These are phyloP conservation scores for Drosophila hamatofila DNA, from an alignment of 2,888 invertebrate genomes.

Conservation along the genomic window DNA sequence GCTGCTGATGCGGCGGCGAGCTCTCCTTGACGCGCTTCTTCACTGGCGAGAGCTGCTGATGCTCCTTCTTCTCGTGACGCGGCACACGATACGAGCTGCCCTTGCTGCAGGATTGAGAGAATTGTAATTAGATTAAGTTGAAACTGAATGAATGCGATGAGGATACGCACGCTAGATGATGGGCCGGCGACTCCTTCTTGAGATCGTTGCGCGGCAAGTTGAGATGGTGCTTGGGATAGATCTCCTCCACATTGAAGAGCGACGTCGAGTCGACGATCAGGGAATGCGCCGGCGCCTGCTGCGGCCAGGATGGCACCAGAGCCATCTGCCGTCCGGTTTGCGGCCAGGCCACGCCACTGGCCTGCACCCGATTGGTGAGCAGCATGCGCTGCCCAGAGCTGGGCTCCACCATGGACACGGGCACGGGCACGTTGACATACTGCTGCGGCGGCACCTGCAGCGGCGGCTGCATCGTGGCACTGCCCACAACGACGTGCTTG, in stretches of 20 bases:
- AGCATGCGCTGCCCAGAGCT: constrained; percentile 92
- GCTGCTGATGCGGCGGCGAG: constrained; percentile 91
- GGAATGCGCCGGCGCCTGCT: constrained; percentile 90
- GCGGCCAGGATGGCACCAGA: constrained; percentile 94
- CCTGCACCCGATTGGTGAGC: constrained; percentile 87
- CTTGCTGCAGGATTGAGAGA: constrained; percentile 67
- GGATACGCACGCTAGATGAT: constrained; percentile 85
- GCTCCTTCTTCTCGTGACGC: constrained; percentile 91
- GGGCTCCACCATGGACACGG: constrained; percentile 97
- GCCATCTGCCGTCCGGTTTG: constrained; percentile 90
- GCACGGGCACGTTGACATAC: constrained; percentile 89
- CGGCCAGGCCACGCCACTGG: constrained; percentile 85
- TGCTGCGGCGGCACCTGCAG: constrained; percentile 91
- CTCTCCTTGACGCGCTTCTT: constrained; percentile 99
- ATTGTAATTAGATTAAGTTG: neutral
- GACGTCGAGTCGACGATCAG: constrained; percentile 91
- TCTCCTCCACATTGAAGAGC: constrained; percentile 88
- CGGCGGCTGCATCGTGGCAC: constrained; percentile 86
- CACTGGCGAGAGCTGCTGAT: constrained; percentile 96
- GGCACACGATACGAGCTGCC: constrained; percentile 85
- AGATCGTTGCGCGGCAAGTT: constrained; percentile 87
- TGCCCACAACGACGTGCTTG: constrained; percentile 87
- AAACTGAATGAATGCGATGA: no score
- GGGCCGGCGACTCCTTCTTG: constrained; percentile 87
- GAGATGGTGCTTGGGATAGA: constrained; percentile 87